Percentiles rank a stretch among this genome's conserved stretches.
Evolutionary conservation across 2,888 invertebrate species (phyloP).

Genomic region (Anaspis maculata): DNA sequence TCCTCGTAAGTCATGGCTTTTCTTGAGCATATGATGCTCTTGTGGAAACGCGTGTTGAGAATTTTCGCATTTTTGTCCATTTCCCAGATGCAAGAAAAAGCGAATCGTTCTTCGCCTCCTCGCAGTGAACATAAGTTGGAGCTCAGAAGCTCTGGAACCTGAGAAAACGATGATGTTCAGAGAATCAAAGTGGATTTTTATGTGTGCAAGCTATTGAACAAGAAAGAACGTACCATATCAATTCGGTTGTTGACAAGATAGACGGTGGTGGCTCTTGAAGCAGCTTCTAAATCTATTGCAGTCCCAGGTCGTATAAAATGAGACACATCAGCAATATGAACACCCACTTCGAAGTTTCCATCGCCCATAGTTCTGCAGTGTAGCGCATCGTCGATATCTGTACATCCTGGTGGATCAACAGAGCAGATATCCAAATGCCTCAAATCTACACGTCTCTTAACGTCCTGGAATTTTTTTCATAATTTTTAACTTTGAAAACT

Average conservation of each 20-base stretch:
- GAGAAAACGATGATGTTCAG: no score
- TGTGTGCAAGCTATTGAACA: no score
- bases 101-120: slow-evolving; percentile 83
- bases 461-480: slow-evolving; percentile 60
- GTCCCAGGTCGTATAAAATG: slow-evolving; percentile 92
- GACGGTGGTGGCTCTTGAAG: slow-evolving; percentile 90
- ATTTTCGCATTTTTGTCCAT: slow-evolving; percentile 78
- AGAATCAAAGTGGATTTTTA: no score
- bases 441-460: slow-evolving; percentile 71
- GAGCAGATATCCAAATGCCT: slow-evolving; percentile 83
- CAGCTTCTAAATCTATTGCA: slow-evolving; percentile 88
- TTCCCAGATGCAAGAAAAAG: slow-evolving; percentile 96
- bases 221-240: no score
- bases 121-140: slow-evolving; percentile 93
- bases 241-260: slow-evolving; percentile 90
- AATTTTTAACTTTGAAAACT: no score
- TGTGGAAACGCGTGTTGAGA: slow-evolving; percentile 72
- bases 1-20: slow-evolving; percentile 96
- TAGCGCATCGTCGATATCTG: slow-evolving; percentile 97
- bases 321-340: slow-evolving; percentile 98
- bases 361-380: slow-evolving; percentile 74
- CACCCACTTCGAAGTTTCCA: slow-evolving; percentile 79
- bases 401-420: slow-evolving; percentile 97
- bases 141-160: slow-evolving; percentile 76
- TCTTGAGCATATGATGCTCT: slow-evolving; percentile 85